A percentile compares a stretch with the other conserved stretches of the same genome.
Conservation (phyloP, 1,140 invertebrate species). For the Sipha flava region DNA sequence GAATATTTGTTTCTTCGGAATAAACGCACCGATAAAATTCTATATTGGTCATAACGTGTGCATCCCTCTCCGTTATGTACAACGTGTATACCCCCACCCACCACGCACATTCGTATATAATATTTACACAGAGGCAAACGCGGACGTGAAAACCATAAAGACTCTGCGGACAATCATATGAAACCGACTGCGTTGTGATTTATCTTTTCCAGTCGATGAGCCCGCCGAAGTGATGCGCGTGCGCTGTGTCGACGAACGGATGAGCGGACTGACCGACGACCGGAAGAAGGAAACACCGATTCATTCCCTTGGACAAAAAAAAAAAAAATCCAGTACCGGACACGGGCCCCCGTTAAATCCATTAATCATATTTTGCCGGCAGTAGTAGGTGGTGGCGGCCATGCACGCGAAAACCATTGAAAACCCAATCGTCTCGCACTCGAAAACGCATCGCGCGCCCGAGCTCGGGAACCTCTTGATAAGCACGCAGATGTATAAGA, state of each 20-base stretch:
- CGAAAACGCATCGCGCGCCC: not conserved
- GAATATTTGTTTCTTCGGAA: too few species aligned
- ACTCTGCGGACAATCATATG: not conserved
- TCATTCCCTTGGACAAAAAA: not conserved
- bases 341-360: not conserved
- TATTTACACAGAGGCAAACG: too few species aligned
- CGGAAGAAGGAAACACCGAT: not conserved
- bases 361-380: conserved; percentile 5
- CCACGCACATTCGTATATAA: too few species aligned
- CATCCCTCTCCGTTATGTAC: too few species aligned
- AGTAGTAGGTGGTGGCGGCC: not conserved
- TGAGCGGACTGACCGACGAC: not conserved
- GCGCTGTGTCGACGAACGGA: not conserved
- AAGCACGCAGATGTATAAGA: too few species aligned
- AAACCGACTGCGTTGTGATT: not conserved
- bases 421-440: not conserved
- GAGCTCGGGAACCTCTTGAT: too few species aligned
- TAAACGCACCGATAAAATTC: not conserved
- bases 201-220: not conserved
- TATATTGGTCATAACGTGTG: too few species aligned
- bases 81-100: too few species aligned
- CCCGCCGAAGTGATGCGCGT: too few species aligned
- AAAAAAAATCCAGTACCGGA: not conserved
- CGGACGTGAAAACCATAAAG: not conserved
- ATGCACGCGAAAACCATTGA: not conserved